A percentile compares a stretch with the other conserved stretches of the same genome.
These are phyloP conservation scores for Nixonia krombeini DNA, from an alignment of 1,140 invertebrate species.

Conservation along the genomic window DNA sequence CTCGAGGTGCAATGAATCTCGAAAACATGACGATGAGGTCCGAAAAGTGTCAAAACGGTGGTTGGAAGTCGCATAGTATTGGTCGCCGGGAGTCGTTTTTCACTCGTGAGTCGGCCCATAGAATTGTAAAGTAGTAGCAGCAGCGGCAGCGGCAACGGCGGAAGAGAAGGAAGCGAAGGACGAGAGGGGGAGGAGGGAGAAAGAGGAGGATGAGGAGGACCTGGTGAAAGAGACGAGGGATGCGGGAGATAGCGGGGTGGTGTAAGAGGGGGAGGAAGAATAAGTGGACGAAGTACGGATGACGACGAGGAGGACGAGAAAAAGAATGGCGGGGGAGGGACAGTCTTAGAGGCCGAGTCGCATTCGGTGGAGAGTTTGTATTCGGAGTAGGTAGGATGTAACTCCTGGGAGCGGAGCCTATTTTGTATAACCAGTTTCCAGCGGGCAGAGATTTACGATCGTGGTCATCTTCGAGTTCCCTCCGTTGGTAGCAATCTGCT, in stretches of 20 bases:
- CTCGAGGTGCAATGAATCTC: neutral
- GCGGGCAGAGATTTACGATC: constrained; percentile 64
- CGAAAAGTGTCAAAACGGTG: constrained; percentile 16
- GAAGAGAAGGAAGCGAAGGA: neutral
- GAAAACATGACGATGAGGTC: constrained; percentile 5
- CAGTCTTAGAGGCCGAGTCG: too few species aligned
- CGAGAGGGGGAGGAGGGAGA: neutral
- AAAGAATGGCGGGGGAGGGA: constrained; percentile 1
- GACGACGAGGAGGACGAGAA: neutral
- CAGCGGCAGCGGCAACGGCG: neutral
- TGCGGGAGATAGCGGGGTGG: neutral
- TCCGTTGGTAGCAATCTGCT: constrained; percentile 15
- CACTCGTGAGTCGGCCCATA: constrained; percentile 4
- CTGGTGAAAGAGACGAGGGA: neutral
- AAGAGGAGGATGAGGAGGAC: too few species aligned
- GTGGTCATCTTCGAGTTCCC: constrained; percentile 28
- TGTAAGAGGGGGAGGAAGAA: too few species aligned
- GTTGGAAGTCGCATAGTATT: neutral
- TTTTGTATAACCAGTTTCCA: constrained; percentile 68
- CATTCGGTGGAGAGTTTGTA: constrained; percentile 51
- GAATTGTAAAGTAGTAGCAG: constrained; percentile 8
- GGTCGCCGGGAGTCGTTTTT: constrained; percentile 4
- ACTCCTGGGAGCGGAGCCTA: too few species aligned
- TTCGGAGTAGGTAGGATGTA: too few species aligned
- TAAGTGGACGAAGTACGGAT: neutral